Evolutionary conservation across 2,888 invertebrate species (phyloP).

Genomic region (Ophonus ardosiacus): DNA sequence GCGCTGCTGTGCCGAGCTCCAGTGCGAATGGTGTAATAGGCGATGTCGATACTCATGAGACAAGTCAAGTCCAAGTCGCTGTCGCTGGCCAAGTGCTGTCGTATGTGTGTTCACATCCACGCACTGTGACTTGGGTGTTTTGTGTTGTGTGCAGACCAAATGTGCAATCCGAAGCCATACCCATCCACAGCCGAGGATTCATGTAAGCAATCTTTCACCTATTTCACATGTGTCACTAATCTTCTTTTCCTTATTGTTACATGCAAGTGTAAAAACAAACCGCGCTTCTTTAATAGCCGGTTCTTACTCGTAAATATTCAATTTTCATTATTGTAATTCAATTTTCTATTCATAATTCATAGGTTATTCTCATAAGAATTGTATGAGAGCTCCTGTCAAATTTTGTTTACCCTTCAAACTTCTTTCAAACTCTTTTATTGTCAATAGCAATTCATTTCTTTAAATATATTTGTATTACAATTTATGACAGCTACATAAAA

Average conservation of each 20-base stretch:
- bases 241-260: slow-evolving; percentile 11
- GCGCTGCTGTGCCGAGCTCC: slow-evolving; percentile 19
- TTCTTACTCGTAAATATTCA: slow-evolving; percentile 27
- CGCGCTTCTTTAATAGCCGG: slow-evolving; percentile 49
- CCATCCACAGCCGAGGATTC: slow-evolving; percentile 22
- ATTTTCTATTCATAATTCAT: background rate
- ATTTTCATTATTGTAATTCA: background rate
- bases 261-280: slow-evolving; percentile 22
- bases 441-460: slow-evolving; percentile 6
- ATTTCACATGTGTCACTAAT: slow-evolving; percentile 6
- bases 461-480: background rate
- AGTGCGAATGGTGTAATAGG: slow-evolving; percentile 49
- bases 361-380: background rate
- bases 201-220: slow-evolving; percentile 44
- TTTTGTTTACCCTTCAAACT: background rate
- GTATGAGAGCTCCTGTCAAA: background rate
- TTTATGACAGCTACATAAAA: background rate
- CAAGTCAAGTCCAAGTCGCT: slow-evolving; percentile 58
- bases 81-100: slow-evolving; percentile 54
- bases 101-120: slow-evolving; percentile 25
- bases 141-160: slow-evolving; percentile 48
- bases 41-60: slow-evolving; percentile 42
- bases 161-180: slow-evolving; percentile 23
- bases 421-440: background rate
- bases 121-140: slow-evolving; percentile 53